Base-by-base conservation (phyloP, 2,888 invertebrate genomes). In the Orthosia gothica region DNA sequence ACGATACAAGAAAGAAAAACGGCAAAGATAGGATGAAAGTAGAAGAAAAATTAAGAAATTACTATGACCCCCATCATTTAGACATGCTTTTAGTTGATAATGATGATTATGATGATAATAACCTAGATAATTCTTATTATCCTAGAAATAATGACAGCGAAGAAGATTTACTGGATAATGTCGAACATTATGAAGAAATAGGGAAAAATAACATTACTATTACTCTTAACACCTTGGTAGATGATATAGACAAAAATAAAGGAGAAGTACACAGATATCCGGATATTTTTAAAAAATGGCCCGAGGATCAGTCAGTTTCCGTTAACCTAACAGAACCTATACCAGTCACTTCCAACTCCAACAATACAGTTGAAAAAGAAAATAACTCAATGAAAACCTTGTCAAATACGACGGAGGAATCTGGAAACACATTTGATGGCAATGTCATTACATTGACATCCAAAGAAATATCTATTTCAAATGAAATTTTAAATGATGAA, bases 41-140 rank as follows among this genome's bases (percentile, higher is more conserved):
- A 0, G 81, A 86, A 74, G 71, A 81, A 0, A 86, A 76, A 59
- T 55, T 84, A 13, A 71, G 84, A 23, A 84, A 84, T 54, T 84
- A 86, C 54, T 86, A 84, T 11, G 74, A 68, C 16, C 68, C 84
- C 0, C 64, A 74, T 2, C 75, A 83, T 74, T 40, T 83, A 7
- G 78, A 82, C 7, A 23, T 58, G 11, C 1, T 67, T 18, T 18
- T 67, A 12, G 32, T 40, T 18, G 64, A 84, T 12, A 52, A 76
- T 16, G 57, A 67, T 4, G 58, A 77, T 57, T 18, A 49, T 45
- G 58, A 73, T 9, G 68, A 76, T 2, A 23, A 12, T 15, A 20
- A 75, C 11, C 5, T 12, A 5, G 13, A 67, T 18, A 1, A 12
- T 63, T 2, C 16, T 23, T 45, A 84, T 20, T 40, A 47, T 13